Evolutionary conservation across 2,797 vertebrate genomes (phyloP).

Genomic region (Taenioides sp.): DNA sequence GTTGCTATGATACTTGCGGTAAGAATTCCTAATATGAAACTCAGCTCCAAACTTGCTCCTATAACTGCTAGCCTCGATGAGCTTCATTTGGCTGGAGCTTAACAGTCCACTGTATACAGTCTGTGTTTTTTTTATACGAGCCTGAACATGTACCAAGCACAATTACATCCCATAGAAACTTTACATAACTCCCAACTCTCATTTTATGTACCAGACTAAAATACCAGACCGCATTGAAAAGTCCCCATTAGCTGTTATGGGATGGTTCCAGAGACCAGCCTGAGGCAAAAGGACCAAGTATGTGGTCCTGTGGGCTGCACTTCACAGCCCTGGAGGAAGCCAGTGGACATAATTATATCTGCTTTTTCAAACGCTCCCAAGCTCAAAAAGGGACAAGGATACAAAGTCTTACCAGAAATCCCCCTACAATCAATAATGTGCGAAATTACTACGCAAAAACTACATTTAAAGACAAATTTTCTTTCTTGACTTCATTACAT

Average conservation of each 20-base stretch:
- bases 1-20: too few relatives aligned
- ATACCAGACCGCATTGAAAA: neutral
- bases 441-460: neutral
- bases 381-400: neutral
- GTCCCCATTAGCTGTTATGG: neutral
- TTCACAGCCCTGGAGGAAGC: neutral
- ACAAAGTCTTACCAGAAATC: neutral
- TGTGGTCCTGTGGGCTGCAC: neutral
- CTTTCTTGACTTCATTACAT: neutral
- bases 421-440: neutral
- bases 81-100: too few relatives aligned
- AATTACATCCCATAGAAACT: too few relatives aligned
- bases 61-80: too few relatives aligned
- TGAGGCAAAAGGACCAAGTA: neutral
- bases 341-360: slow-evolving; percentile 1
- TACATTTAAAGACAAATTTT: neutral
- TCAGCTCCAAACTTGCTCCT: too few relatives aligned
- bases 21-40: too few relatives aligned
- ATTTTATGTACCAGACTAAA: neutral
- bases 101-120: too few relatives aligned
- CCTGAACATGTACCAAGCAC: too few relatives aligned
- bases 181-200: too few relatives aligned
- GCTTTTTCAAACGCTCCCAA: neutral
- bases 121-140: too few relatives aligned
- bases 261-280: neutral